These are phyloP conservation scores for Caenorhabditis imperialis DNA, from an alignment of 2,888 invertebrate genomes.

Conservation along the genomic window DNA sequence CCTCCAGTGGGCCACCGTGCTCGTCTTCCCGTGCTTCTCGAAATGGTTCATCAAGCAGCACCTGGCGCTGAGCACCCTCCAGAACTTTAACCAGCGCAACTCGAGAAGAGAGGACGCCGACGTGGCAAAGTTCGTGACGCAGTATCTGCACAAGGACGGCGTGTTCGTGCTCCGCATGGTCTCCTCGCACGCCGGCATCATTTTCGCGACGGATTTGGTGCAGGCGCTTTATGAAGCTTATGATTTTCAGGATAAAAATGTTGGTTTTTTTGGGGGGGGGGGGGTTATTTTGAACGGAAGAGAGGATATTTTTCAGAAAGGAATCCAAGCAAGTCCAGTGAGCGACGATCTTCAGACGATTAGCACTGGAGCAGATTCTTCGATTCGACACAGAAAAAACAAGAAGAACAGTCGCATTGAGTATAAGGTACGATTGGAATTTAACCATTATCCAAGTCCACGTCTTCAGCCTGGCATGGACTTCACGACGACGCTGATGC, in stretches of 20 bases:
- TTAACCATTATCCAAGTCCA: background rate
- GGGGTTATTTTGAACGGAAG: background rate
- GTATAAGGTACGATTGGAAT: conserved; percentile 9
- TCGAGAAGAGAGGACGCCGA: conserved; percentile 57
- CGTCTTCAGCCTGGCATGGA: conserved; percentile 42
- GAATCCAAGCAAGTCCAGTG: conserved; percentile 22
- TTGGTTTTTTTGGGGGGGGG: background rate
- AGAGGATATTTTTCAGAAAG: conserved; percentile 49
- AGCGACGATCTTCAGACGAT: conserved; percentile 38
- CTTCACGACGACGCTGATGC: conserved; percentile 55
- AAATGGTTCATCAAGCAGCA: conserved; percentile 73
- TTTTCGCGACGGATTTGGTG: conserved; percentile 74
- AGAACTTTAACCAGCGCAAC: conserved; percentile 49
- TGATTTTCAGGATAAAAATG: conserved; percentile 44
- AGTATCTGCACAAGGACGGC: conserved; percentile 75
- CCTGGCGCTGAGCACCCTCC: conserved; percentile 68
- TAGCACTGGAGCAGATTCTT: conserved; percentile 30
- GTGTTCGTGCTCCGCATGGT: conserved; percentile 77
- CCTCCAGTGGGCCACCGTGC: conserved; percentile 72
- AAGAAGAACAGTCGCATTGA: conserved; percentile 40
- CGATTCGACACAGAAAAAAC: conserved; percentile 41
- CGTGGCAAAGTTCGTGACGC: conserved; percentile 69
- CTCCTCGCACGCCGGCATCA: conserved; percentile 72
- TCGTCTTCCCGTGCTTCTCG: conserved; percentile 74
- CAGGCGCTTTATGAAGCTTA: conserved; percentile 67